Percentiles rank a stretch among this genome's conserved stretches.
These are phyloP conservation scores for Araneus ventricosus DNA, from an alignment of 1,140 invertebrate genomes.

Conservation along the genomic window DNA sequence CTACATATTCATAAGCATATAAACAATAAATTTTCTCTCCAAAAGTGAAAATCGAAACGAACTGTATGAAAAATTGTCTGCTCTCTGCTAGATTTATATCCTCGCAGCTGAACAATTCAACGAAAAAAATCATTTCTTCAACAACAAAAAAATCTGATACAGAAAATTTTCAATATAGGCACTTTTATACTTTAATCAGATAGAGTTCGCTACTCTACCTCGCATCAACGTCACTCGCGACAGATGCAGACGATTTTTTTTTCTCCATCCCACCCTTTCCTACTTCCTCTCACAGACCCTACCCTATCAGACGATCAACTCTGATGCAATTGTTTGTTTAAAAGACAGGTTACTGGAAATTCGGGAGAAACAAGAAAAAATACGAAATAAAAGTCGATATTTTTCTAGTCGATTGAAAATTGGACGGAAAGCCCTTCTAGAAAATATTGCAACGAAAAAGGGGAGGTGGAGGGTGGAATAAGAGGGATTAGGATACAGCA, in stretches of 20 bases:
- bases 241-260: conserved; percentile 36
- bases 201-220: neutral
- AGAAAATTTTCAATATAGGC: conserved; percentile 14
- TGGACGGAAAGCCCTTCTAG: neutral
- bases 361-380: too few relatives aligned
- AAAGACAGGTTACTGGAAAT: conserved; percentile 18
- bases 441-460: neutral
- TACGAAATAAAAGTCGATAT: neutral
- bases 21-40: too few relatives aligned
- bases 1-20: too few relatives aligned
- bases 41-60: too few relatives aligned
- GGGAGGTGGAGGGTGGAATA: neutral
- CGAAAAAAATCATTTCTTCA: neutral
- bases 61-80: too few relatives aligned
- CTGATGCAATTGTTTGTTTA: conserved; percentile 50
- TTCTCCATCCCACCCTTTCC: neutral
- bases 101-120: neutral
- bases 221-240: neutral
- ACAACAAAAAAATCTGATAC: neutral
- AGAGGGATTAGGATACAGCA: neutral
- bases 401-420: conserved; percentile 22
- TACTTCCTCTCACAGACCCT: neutral
- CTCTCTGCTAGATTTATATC: neutral
- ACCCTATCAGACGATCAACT: conserved; percentile 33
- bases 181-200: conserved; percentile 34